Evolutionary conservation across 1,140 invertebrate species (phyloP).

Genomic region (Halyomorpha halys): DNA sequence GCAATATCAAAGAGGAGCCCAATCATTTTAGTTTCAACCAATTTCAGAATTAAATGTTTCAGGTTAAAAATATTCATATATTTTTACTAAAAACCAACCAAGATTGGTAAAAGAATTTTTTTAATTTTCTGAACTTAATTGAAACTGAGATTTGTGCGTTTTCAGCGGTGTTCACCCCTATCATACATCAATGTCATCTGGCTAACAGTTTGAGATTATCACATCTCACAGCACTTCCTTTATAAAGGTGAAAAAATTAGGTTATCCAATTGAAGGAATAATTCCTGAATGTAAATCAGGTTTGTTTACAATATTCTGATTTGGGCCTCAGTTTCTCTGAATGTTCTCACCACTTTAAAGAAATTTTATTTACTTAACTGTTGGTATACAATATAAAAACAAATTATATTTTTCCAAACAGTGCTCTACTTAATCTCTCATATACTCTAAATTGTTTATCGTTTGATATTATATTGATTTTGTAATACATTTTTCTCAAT

Average conservation of each 20-base stretch:
- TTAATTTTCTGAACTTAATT: slow-evolving; percentile 8
- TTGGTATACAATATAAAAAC: slow-evolving; percentile 23
- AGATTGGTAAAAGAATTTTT: not conserved
- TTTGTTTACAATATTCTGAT: not conserved
- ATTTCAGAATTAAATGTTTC: slow-evolving; percentile 2
- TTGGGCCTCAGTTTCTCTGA: slow-evolving; percentile 13
- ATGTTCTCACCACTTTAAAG: slow-evolving; percentile 19
- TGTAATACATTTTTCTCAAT: slow-evolving; percentile 12
- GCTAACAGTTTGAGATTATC: slow-evolving; percentile 12
- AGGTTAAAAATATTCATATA: not conserved
- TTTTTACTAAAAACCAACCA: not conserved
- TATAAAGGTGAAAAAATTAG: not conserved
- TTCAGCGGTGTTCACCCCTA: slow-evolving; percentile 8
- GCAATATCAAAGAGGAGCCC: not conserved
- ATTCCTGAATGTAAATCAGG: not conserved
- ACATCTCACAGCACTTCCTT: slow-evolving; percentile 2
- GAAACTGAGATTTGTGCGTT: slow-evolving; percentile 11
- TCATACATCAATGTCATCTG: not conserved
- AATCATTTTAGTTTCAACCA: slow-evolving; percentile 6
- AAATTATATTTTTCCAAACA: slow-evolving; percentile 19
- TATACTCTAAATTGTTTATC: slow-evolving; percentile 24
- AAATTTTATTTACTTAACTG: slow-evolving; percentile 8
- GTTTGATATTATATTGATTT: slow-evolving; percentile 13
- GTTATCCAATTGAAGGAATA: not conserved
- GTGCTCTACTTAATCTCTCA: slow-evolving; percentile 25